Percentiles rank a stretch among this genome's conserved stretches.
Evolutionary conservation across 2,113 vertebrate genomes (phyloP).

Genomic region (Prionailurus viverrinus): DNA sequence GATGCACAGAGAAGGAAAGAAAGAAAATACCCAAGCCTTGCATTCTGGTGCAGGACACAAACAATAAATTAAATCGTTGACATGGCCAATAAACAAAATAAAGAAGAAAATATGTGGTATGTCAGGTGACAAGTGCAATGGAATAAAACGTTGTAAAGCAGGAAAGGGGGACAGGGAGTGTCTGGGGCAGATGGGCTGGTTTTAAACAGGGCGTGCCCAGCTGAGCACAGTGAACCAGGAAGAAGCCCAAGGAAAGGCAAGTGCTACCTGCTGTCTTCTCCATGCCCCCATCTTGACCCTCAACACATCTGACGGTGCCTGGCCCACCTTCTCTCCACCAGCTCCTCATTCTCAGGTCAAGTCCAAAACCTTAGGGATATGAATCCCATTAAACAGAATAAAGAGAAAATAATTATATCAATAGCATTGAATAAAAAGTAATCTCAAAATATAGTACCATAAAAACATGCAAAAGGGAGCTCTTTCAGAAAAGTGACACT

Average conservation of each 20-base stretch:
- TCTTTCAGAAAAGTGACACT: background rate
- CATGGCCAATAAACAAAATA: background rate
- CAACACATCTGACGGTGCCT: background rate
- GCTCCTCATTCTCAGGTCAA: background rate
- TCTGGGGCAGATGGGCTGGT: background rate
- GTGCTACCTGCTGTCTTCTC: background rate
- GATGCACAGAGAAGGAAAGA: background rate
- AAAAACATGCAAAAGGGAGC: background rate
- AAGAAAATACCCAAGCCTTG: background rate
- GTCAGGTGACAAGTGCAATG: background rate
- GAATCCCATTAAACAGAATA: background rate
- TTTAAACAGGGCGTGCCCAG: background rate
- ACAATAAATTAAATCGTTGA: background rate
- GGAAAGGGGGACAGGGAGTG: background rate
- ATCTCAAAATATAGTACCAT: background rate
- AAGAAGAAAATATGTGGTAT: background rate
- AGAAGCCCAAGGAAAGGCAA: background rate
- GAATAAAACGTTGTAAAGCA: background rate
- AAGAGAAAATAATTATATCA: background rate
- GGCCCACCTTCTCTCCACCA: background rate
- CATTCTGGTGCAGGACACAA: background rate
- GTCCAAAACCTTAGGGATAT: background rate
- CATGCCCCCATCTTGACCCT: background rate
- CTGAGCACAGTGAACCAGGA: background rate
- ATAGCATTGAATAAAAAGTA: background rate